Base-by-base conservation (phyloP, 2,888 invertebrate species). In the Drosophila gaucha region DNA sequence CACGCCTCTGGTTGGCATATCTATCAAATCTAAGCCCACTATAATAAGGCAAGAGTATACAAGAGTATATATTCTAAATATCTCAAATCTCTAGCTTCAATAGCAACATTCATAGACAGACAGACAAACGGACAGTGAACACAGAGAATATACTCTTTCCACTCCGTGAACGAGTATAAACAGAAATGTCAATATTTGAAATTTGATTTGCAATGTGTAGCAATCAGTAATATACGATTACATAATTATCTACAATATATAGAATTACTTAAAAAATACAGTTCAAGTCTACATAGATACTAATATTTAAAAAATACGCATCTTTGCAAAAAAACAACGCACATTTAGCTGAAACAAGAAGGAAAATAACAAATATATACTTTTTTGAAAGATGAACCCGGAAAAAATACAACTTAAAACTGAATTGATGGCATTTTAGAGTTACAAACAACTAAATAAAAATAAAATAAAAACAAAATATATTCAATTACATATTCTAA, bases 361-460 rank as follows among this genome's bases (percentile, higher is more conserved):
- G 57, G 55, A 24, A 14, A 14, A n/a, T n/a, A n/a, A 16, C 10
- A 43, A 20, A 44, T 16, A 39, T 63, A 31, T 58, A 47, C 3
- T 58, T 58, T n/a, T 50, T 20, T 24, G 20, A 50, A 33, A 54
- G 44, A 39, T 44, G 20, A 26, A 26, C 36, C 57, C 56, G 51
- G 47, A 62, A 62, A 58, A 74, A 62, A 62, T 52, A 55, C 51
- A 76, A 79, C 67, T 73, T 57, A 69, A 71, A 79, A 85, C 78
- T 85, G 79, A 85, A 85, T 82, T 79, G 74, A 78, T 75, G 84
- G 78, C 80, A 83, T 82, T 83, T 86, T 82, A 82, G 72, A 60
- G 65, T 75, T 62, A 72, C 50, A 46, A 58, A 50, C 58, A 30
- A 46, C n/a, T 35, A 36, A 50, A 56, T 31, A 56, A 35, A 38